Evolutionary conservation across 2,113 vertebrate species (phyloP), one percentile per base, ranked within the genome.

Genomic region (Phasianus colchicus): DNA sequence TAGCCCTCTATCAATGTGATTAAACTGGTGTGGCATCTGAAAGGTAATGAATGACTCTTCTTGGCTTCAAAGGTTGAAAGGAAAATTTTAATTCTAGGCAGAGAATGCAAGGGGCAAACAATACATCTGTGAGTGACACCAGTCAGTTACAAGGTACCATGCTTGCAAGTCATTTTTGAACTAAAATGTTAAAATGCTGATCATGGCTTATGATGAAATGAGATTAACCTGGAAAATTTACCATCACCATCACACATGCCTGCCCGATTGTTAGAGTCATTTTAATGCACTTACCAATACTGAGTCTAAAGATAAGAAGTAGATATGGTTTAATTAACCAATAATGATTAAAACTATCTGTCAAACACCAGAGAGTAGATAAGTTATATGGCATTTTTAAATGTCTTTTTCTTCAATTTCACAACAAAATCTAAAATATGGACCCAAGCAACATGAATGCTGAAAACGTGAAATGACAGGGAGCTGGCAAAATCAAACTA

Each of bases 1-100:
- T 95, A 98, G 97, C 90, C 96, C 88, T 98, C 97, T 98, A 97
- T 98, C 97, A 97, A 94, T 91, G 93, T 97, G 96, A 98, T 98
- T 98, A 98, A 98, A 96, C 96, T 96, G 89, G 94, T 96, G 86
- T 97, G 97, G 97, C 97, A 92, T 97, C 93, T 65, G 94, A 97
- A 97, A 97, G 92, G 95, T 96, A 97, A 97, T 96, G 96, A 96
- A 97, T 25, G 1, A 87, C 95, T 96, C 93, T 94, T 75, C 95
- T 96, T 97, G 91, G 80, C 69, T 97, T 96, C 88, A 97, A 91
- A 94, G 92, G 96, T 92, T 96, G 96, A 97, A 95, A 96, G 77
- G 61, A 94, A 95, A 97, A 96, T 92, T 94, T 94, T 94, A 74
- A 84, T 80, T 34, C 43, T 67, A 78, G 90, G 77, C 74, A 85